phyloP scores from a whole-genome alignment of 2,113 vertebrate genomes.

The Corythaixoides concolor region DNA sequence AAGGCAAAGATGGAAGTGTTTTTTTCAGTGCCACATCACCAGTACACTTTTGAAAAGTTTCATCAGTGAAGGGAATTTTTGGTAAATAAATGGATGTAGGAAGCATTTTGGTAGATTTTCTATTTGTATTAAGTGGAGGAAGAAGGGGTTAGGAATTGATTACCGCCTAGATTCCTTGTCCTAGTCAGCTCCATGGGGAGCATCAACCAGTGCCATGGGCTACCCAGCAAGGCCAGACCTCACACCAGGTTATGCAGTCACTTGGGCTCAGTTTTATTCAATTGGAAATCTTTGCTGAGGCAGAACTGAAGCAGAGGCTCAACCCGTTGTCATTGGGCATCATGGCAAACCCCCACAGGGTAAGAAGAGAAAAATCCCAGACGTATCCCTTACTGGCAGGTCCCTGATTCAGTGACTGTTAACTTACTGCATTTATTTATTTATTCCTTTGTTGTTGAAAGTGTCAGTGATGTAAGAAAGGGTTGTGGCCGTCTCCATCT shows the following conservation, averaged over 20 bases:
- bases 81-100: neutral
- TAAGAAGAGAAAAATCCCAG: neutral
- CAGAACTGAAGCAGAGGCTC: neutral
- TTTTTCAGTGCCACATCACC: neutral
- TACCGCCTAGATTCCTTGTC: neutral
- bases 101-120: neutral
- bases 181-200: neutral
- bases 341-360: neutral
- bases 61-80: neutral
- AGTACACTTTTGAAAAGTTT: neutral
- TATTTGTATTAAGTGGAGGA: neutral
- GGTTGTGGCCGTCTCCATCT: neutral
- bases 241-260: neutral
- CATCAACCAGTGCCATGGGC: neutral
- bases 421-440: neutral
- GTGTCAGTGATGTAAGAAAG: neutral
- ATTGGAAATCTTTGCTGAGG: neutral
- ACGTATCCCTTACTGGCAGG: fast-evolving
- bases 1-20: fast-evolving
- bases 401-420: neutral
- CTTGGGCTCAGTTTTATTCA: neutral
- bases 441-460: neutral
- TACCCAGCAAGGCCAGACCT: neutral
- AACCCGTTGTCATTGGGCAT: neutral
- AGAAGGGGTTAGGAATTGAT: neutral